phyloP scores from a whole-genome alignment of 2,113 vertebrate genomes.

The Hydropotes inermis region DNA sequence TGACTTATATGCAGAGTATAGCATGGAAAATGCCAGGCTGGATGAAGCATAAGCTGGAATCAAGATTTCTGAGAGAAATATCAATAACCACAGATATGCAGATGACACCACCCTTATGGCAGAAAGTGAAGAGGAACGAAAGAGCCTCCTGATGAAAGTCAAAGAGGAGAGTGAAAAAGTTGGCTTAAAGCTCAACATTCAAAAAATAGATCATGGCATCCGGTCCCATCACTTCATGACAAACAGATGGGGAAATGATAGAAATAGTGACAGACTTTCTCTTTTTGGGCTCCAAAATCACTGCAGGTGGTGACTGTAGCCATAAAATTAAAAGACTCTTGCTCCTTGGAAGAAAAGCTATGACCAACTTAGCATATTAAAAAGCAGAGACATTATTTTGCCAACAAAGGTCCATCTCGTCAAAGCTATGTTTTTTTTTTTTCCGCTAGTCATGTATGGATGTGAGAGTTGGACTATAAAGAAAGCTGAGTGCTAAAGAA shows the following conservation, averaged over 20 bases:
- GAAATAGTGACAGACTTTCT: background rate
- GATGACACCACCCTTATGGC: background rate
- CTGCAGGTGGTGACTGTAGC: background rate
- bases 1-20: background rate
- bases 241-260: background rate
- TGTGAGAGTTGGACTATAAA: background rate
- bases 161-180: background rate
- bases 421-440: background rate
- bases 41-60: background rate
- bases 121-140: background rate
- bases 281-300: background rate
- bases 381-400: background rate
- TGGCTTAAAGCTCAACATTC: background rate
- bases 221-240: background rate
- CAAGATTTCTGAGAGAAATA: background rate
- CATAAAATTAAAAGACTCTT: background rate
- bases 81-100: background rate
- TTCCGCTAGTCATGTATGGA: background rate
- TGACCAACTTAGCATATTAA: background rate
- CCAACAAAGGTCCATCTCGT: background rate
- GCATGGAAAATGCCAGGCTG: background rate
- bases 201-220: background rate
- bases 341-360: background rate
- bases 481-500: background rate
- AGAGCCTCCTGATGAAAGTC: background rate